Percentiles rank a stretch among this genome's conserved stretches.
Evolutionary conservation across 1,140 invertebrate species (phyloP).

Genomic region (Helicorthomorpha holstii): DNA sequence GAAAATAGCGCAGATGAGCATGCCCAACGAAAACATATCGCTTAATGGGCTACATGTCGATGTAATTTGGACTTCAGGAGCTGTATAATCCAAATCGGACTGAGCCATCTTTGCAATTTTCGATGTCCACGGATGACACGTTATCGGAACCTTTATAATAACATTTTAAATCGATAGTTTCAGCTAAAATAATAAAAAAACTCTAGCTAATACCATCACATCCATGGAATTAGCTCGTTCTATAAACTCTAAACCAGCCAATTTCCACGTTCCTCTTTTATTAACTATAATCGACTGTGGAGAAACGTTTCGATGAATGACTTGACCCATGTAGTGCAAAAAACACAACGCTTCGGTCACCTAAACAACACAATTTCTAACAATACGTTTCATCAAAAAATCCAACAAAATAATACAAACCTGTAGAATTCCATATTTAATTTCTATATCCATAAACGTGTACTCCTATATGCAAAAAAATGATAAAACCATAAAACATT

Average conservation of each 20-base stretch:
- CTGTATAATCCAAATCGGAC: constrained; percentile 80
- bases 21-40: constrained; percentile 89
- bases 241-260: constrained; percentile 84
- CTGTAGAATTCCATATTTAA: constrained; percentile 83
- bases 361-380: constrained; percentile 31
- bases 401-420: constrained; percentile 28
- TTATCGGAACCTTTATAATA: constrained; percentile 42
- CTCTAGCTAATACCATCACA: constrained; percentile 17
- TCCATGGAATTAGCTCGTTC: constrained; percentile 21
- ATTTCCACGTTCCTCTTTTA: constrained; percentile 89
- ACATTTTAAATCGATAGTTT: neutral
- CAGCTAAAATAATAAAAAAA: constrained; percentile 6
- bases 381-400: neutral
- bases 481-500: neutral
- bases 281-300: constrained; percentile 84
- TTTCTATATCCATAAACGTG: constrained; percentile 73
- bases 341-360: constrained; percentile 84
- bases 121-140: constrained; percentile 67
- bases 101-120: constrained; percentile 79
- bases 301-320: constrained; percentile 83
- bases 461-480: constrained; percentile 37
- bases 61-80: constrained; percentile 71
- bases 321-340: constrained; percentile 65
- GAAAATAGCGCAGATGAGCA: constrained; percentile 80
- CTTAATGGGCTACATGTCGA: constrained; percentile 66